Evolutionary conservation across 2,888 invertebrate genomes (phyloP), one percentile per base, ranked within the genome.

Genomic region (Diarsia rubi): DNA sequence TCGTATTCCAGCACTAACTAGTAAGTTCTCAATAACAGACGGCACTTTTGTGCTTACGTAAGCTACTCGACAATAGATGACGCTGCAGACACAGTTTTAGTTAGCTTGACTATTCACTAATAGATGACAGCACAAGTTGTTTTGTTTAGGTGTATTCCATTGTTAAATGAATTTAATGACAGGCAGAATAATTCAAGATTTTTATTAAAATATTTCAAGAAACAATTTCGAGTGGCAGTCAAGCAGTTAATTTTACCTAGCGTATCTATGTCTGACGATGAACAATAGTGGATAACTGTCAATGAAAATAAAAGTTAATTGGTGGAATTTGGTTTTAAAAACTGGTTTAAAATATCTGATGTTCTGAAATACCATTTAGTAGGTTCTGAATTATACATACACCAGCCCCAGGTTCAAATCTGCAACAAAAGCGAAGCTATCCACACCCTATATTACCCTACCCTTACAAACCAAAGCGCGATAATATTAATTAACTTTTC

Each of bases 21-120:
- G 14, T 0, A 0, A 14, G 6, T 2, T 4, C 37, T 37, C 5
- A 37, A 3, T 0, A 31, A 5, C 0, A 3, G 11, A 16, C 11
- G 12, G 11, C 2, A 8, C 2, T 42, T 37, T 47, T 16, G 2
- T 44, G 45, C 0, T 14, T 12, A 37, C 42, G 5, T 69, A 16
- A 14, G 27, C 84, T 88, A 88, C 57, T 87, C 42, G n/a, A 37
- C 67, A 72, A 57, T 52, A 91, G 92, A 88, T 90, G 88, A 78
- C 89, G 72, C 37, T 79, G 44, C 0, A 21, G 27, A 12, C 1
- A 5, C 2, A n/a, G 6, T 4, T 0, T 27, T 2, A 2, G 11
- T 21, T 80, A 31, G 14, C 3, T 86, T 60, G 6, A 73, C 71
- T 47, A 71, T 71, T 74, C 45, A 42, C 11, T 24, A 70, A 70